These are phyloP conservation scores for Brachionus sp. DNA, from an alignment of 1,140 invertebrate species.

Conservation along the genomic window DNA sequence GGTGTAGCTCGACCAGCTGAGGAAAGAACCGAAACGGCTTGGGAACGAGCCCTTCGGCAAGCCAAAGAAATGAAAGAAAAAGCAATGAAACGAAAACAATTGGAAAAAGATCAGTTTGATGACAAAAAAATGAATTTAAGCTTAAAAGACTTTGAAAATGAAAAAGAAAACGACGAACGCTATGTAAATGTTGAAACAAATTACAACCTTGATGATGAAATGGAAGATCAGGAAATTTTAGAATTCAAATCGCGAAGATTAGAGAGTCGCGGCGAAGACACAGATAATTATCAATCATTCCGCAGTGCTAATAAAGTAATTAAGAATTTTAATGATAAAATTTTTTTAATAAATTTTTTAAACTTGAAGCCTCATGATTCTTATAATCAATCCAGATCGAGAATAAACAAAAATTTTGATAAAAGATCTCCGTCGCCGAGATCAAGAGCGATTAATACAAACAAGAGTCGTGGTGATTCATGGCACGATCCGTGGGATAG, in stretches of 20 bases:
- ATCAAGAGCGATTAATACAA: background rate
- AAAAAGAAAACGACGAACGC: conserved; percentile 44
- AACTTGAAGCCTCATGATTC: background rate
- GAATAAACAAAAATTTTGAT: background rate
- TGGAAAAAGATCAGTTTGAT: conserved; percentile 34
- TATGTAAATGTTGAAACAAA: conserved; percentile 28
- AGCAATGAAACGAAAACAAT: background rate
- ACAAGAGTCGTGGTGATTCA: background rate
- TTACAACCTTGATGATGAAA: background rate
- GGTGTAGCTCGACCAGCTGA: background rate
- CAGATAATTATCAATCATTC: background rate
- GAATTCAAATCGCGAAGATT: background rate
- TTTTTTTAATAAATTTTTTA: background rate
- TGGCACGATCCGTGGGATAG: conserved; percentile 36
- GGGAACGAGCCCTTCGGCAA: conserved; percentile 24
- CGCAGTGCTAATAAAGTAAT: background rate
- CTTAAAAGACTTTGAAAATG: conserved; percentile 39
- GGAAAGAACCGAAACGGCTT: conserved; percentile 8
- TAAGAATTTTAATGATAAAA: background rate
- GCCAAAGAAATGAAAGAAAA: conserved; percentile 46
- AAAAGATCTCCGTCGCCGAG: background rate
- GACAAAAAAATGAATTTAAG: conserved; percentile 46
- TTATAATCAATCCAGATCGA: background rate
- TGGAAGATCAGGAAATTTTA: conserved; percentile 17
- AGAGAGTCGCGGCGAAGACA: background rate